Evolutionary conservation across 2,888 invertebrate species (phyloP).

Genomic region (Orthosia gothica): DNA sequence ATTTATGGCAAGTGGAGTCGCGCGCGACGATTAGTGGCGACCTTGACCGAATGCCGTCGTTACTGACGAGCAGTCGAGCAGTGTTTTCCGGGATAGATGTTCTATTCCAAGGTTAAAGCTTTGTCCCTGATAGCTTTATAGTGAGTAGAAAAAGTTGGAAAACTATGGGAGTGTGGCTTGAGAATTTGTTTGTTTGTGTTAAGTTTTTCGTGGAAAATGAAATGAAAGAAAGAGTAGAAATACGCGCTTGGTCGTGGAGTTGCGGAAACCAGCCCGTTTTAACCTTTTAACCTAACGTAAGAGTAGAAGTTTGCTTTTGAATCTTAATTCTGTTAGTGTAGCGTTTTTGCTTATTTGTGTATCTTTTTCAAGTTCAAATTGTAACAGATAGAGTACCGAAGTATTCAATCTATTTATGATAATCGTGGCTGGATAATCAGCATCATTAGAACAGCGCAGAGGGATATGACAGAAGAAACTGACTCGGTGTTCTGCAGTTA

Average conservation of each 20-base stretch:
- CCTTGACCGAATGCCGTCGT: slow-evolving; percentile 44
- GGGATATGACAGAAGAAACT: too few species aligned
- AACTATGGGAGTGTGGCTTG: background rate
- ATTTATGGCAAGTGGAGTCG: slow-evolving; percentile 25
- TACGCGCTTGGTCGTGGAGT: too few species aligned
- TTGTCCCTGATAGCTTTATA: slow-evolving; percentile 32
- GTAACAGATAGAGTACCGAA: background rate
- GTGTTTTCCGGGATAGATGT: slow-evolving; percentile 48
- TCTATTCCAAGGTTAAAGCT: slow-evolving; percentile 14
- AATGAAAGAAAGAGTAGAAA: background rate
- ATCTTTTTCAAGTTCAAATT: background rate
- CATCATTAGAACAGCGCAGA: too few species aligned
- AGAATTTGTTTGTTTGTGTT: background rate
- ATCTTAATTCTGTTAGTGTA: background rate
- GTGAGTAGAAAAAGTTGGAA: slow-evolving; percentile 1
- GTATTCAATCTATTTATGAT: too few species aligned
- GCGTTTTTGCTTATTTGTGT: background rate
- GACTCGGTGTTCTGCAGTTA: too few species aligned
- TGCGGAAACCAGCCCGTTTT: too few species aligned
- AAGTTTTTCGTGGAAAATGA: background rate
- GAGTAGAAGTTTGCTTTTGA: background rate
- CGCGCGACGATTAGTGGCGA: slow-evolving; percentile 22
- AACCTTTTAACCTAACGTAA: too few species aligned
- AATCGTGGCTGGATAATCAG: too few species aligned
- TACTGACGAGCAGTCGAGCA: slow-evolving; percentile 13